Base-by-base conservation (phyloP, 2,888 invertebrate genomes). In the Mellilla xanthometata region DNA sequence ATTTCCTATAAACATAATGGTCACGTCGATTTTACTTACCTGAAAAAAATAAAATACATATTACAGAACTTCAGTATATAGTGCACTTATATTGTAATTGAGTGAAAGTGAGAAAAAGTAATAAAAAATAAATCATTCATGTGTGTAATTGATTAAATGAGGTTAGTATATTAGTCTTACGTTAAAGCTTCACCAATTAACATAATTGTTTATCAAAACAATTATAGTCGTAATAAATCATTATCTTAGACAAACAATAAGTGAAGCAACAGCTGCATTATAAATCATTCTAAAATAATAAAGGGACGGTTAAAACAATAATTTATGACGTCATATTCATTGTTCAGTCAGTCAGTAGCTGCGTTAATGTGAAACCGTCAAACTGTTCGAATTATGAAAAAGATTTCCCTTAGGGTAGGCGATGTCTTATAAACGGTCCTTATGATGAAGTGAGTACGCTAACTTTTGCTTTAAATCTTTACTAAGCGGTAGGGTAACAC, bases 391-490 rank as follows among this genome's bases (percentile, higher is more conserved):
- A 76, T 76, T 78, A 76, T 72, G 71, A 79, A 76, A 78, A 79
- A 77, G 70, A 76, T 80, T 79, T 76, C 76, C 73, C 74, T 60
- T 29, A 67, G 58, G 75, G 68, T 58, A 62, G 56, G 64, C 65
- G 67, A 73, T 68, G 68, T 71, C 75, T 77, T 78, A 76, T 74
- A 76, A 78, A 76, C 71, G 76, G 75, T 74, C 65, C 68, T 79
- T 78, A 8, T 12, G 6, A 31, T 22, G 1, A 9, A 28, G 13
- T 12, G 28, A 41, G 47, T 47, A 47, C 41, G 3, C 28, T 12
- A 41, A 8, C 46, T 46, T 12, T 10, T 6, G 34, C 15, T 19
- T 5, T 19, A 19, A 19, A 19, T 19, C 6, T 6, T 3, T 19
- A 6, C 15, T 19, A 19, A 19, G 15, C n/a, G n/a, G n/a, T n/a